These are phyloP conservation scores for Remorina albescens DNA, from an alignment of 2,797 vertebrate species.

Conservation along the genomic window DNA sequence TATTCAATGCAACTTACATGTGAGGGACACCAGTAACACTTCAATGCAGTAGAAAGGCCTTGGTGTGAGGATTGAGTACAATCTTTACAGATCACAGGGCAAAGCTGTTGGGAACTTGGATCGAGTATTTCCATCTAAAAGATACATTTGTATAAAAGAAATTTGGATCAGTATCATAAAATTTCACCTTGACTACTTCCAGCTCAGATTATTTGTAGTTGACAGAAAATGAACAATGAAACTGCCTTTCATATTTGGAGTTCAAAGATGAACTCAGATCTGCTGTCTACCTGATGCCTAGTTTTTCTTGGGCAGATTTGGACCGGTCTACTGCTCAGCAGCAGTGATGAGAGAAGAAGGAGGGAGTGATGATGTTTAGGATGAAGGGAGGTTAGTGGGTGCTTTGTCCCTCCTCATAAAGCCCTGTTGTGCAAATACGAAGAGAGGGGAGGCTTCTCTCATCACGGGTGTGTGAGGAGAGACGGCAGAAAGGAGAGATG, in stretches of 20 bases:
- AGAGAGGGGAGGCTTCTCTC: conserved; percentile 57
- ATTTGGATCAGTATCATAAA: too few relatives aligned
- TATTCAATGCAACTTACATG: too few relatives aligned
- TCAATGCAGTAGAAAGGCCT: too few relatives aligned
- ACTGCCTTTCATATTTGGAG: conserved; percentile 10
- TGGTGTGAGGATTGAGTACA: too few relatives aligned
- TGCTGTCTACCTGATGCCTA: conserved; percentile 20
- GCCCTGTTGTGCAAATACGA: conserved; percentile 67
- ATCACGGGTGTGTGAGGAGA: conserved; percentile 31
- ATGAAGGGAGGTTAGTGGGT: conserved; percentile 52
- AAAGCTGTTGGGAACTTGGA: too few relatives aligned
- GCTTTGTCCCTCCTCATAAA: conserved; percentile 64
- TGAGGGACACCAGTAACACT: too few relatives aligned
- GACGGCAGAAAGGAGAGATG: neutral
- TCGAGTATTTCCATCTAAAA: too few relatives aligned
- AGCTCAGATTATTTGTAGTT: too few relatives aligned
- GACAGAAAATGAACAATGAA: too few relatives aligned
- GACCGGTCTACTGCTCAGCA: conserved; percentile 12
- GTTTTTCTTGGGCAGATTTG: conserved; percentile 23
- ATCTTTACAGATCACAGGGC: too few relatives aligned
- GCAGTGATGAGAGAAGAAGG: conserved; percentile 6
- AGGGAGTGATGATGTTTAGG: conserved; percentile 48
- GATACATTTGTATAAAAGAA: too few relatives aligned
- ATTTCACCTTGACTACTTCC: too few relatives aligned
- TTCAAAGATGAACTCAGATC: conserved; percentile 24